A percentile compares a stretch with the other conserved stretches of the same genome.
These are phyloP conservation scores for Drosophila mauritiana DNA, from an alignment of 1,140 invertebrate species.

Conservation along the genomic window DNA sequence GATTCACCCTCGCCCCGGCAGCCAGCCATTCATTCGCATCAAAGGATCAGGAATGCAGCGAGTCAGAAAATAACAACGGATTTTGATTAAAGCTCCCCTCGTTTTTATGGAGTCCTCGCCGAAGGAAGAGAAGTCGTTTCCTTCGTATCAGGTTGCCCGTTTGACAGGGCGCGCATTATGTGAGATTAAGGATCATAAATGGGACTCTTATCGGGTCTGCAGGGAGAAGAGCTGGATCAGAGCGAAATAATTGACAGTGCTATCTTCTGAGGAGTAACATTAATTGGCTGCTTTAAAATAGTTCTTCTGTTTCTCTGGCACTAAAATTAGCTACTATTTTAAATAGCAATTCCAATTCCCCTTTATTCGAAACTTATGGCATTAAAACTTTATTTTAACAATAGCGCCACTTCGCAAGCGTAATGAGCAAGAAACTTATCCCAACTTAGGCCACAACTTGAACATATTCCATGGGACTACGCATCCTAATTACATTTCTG, in stretches of 20 bases:
- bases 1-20: constrained; percentile 63
- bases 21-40: constrained; percentile 83
- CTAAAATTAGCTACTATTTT: background rate
- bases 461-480: background rate
- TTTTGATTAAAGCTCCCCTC: constrained; percentile 84
- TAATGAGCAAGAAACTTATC: constrained; percentile 2
- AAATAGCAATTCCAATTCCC: background rate
- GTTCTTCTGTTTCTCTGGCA: too few species aligned
- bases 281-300: constrained; percentile 2
- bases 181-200: constrained; percentile 84
- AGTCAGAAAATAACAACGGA: constrained; percentile 85
- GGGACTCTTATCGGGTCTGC: constrained; percentile 76
- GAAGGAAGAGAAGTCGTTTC: constrained; percentile 13
- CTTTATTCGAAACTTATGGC: background rate
- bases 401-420: background rate
- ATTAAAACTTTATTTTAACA: background rate
- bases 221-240: background rate
- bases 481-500: constrained; percentile 20
- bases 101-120: constrained; percentile 76
- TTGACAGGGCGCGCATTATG: constrained; percentile 75
- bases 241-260: too few species aligned
- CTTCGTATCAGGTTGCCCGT: constrained; percentile 75
- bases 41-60: constrained; percentile 85
- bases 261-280: background rate
- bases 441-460: background rate